Conservation (phyloP, 2,113 vertebrate genomes). For the Chelonoidis abingdonii region DNA sequence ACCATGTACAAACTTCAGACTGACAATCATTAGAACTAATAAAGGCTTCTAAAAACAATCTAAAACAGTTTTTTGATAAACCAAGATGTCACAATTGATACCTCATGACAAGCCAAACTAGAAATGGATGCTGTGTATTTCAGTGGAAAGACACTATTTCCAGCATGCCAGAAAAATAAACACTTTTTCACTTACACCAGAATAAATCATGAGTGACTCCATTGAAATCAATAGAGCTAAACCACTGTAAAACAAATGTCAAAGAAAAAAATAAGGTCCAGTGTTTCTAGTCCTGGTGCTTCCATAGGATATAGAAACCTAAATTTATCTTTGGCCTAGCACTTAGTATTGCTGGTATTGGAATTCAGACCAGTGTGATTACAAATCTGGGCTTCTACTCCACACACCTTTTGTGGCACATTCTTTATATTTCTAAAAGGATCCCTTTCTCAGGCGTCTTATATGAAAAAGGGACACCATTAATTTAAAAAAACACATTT, state of each 20-base stretch:
- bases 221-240: neutral
- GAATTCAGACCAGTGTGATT: neutral
- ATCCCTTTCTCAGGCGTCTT: neutral
- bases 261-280: neutral
- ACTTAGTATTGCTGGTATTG: neutral
- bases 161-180: neutral
- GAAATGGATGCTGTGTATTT: neutral
- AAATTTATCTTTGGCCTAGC: neutral
- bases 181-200: neutral
- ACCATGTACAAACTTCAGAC: rapidly evolving
- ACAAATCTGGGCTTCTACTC: neutral
- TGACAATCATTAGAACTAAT: neutral
- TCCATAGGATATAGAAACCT: neutral
- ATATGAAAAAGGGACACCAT: neutral
- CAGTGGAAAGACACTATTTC: neutral
- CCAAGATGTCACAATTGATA: rapidly evolving
- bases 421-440: neutral
- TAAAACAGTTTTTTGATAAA: rapidly evolving
- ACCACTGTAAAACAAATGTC: rapidly evolving
- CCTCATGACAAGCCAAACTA: neutral
- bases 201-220: neutral
- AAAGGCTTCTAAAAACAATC: neutral
- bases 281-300: neutral
- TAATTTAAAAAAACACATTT: neutral
- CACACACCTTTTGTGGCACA: neutral